Evolutionary conservation across 2,888 invertebrate species (phyloP).

Genomic region (Sinodicranocentrus sp.): DNA sequence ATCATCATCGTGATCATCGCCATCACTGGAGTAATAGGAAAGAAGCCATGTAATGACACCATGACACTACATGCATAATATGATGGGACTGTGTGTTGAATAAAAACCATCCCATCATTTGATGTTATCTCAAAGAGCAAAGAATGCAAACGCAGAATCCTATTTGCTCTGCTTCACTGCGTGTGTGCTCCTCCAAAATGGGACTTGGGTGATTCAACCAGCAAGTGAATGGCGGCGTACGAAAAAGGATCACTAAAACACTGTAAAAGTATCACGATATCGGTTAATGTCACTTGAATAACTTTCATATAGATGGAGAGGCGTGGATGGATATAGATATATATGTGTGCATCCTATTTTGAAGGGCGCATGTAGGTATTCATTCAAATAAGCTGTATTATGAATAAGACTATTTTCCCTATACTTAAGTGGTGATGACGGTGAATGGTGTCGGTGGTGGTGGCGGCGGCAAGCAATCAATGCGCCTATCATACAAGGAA

Average conservation of each 20-base stretch:
- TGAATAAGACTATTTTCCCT: neutral
- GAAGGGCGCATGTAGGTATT: no score
- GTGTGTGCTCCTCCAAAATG: neutral
- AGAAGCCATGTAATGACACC: slow-evolving; percentile 39
- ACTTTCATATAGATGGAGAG: no score
- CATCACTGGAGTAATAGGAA: slow-evolving; percentile 11
- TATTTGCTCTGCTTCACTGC: slow-evolving; percentile 40
- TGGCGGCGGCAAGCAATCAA: no score
- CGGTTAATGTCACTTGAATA: slow-evolving; percentile 46
- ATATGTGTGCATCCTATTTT: no score
- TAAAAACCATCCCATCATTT: slow-evolving; percentile 50
- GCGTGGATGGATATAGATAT: no score
- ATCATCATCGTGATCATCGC: neutral
- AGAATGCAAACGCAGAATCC: slow-evolving; percentile 42
- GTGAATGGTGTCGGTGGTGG: neutral
- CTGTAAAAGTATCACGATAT: slow-evolving; percentile 2
- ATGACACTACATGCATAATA: slow-evolving; percentile 35
- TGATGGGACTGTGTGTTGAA: slow-evolving; percentile 22
- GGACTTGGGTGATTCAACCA: slow-evolving; percentile 2
- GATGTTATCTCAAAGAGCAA: slow-evolving; percentile 35
- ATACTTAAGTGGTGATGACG: neutral
- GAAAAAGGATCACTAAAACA: slow-evolving; percentile 13
- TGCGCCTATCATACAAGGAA: neutral
- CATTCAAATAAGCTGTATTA: neutral
- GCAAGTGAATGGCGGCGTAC: no score